These are phyloP conservation scores for Stichodactyla helianthus DNA, from an alignment of 64 coral and sea anemone genomes.

Conservation along the genomic window DNA sequence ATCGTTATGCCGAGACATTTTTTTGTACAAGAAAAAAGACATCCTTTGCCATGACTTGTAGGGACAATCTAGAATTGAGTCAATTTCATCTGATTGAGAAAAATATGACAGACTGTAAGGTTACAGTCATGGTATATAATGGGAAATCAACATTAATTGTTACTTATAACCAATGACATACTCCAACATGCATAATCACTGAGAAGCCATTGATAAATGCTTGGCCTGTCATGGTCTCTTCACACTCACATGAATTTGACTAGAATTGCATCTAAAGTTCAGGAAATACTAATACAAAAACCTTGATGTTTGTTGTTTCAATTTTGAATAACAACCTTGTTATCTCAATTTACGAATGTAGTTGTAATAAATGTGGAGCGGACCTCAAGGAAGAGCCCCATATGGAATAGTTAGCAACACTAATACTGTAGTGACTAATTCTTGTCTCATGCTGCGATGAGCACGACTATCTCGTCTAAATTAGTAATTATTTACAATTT, in stretches of 20 bases:
- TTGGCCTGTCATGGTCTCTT: not conserved
- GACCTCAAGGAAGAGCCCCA: no score
- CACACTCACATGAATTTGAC: not conserved
- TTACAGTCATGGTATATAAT: not conserved
- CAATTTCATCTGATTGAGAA: not conserved
- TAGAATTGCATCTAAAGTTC: not conserved
- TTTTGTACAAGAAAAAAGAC: no score
- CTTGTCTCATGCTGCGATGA: no score
- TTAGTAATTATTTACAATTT: no score
- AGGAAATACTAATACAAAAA: not conserved
- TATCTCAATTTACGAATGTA: not conserved
- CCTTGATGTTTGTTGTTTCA: not conserved
- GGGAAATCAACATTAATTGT: no score
- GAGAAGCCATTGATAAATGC: not conserved
- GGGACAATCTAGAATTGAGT: not conserved
- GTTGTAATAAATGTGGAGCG: no score
- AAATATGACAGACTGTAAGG: not conserved
- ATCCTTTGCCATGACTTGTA: no score
- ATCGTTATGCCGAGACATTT: no score
- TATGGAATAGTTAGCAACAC: no score
- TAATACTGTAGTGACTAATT: no score
- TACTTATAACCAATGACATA: not conserved
- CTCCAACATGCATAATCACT: not conserved
- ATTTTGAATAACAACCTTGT: no score
- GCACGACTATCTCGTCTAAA: no score